Percentiles rank a stretch among this genome's conserved stretches.
Evolutionary conservation across 1,140 invertebrate genomes (phyloP).

Genomic region (Drosophila pallidifrons): DNA sequence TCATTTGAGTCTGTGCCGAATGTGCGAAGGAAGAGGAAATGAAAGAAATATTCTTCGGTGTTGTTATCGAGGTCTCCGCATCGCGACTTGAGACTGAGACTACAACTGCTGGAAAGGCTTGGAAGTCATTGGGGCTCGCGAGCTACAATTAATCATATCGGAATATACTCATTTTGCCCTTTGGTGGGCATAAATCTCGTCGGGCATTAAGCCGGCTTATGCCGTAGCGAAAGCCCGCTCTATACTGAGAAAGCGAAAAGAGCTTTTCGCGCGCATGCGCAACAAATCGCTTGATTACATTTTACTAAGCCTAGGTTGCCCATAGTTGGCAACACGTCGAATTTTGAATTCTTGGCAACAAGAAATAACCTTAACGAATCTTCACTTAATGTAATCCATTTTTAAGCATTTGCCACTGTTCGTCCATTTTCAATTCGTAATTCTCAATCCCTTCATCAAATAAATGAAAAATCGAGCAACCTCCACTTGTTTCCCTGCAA

Average conservation of each 20-base stretch:
- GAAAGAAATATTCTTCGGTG: constrained; percentile 54
- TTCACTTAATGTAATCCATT: constrained; percentile 29
- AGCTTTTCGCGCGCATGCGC: constrained; percentile 79
- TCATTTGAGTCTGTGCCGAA: constrained; percentile 47
- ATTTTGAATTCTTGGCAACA: constrained; percentile 45
- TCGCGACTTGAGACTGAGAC: constrained; percentile 36
- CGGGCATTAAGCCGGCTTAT: constrained; percentile 56
- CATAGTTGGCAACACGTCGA: constrained; percentile 25
- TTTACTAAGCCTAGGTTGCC: constrained; percentile 14
- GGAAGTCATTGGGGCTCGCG: constrained; percentile 26
- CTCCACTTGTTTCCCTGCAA: constrained; percentile 31
- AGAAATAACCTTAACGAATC: constrained; percentile 63
- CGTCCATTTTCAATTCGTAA: background rate
- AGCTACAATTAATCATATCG: constrained; percentile 75
- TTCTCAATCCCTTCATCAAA: constrained; percentile 43
- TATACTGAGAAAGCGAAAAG: constrained; percentile 22
- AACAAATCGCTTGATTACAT: constrained; percentile 84
- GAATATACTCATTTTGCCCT: constrained; percentile 69
- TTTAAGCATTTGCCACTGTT: constrained; percentile 33
- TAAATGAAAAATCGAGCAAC: constrained; percentile 44
- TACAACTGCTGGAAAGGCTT: background rate
- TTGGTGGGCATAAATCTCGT: constrained; percentile 72
- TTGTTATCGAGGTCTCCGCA: constrained; percentile 64
- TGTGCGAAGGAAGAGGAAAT: constrained; percentile 68
- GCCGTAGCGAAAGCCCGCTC: constrained; percentile 8